Base-by-base conservation (phyloP, 2,113 vertebrate genomes). In the Urocolius indicus region DNA sequence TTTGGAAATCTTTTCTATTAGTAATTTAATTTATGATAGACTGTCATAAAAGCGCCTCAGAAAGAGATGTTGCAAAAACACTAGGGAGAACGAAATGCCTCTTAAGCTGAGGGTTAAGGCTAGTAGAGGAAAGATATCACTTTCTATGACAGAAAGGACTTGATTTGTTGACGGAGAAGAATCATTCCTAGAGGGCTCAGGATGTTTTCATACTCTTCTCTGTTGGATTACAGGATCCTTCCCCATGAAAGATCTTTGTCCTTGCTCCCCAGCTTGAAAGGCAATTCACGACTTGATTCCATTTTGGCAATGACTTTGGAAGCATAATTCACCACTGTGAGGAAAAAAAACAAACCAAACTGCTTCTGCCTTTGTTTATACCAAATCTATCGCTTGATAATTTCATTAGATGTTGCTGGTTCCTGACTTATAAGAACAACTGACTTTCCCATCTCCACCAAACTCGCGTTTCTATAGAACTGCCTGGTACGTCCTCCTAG, bases 401-500 rank as follows among this genome's bases (percentile, higher is more conserved):
- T 75, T 46, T 84, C 15, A 71, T 32, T 80, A 77, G 41, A 32
- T 61, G 8, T 30, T 91, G 52, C 43, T 69, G 23, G 21, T 15
- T 92, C 14, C 59, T 7, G 9, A 84, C 2, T 54, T 89, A 5
- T 13, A 66, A 49, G 24, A 66, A 10, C 11, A 80, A 62, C 17
- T 3, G 1, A 71, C 65, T 57, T 58, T 4, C 7, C 5, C 4
- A 18, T 88, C 24, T 72, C 45, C 23, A 57, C 26, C 23, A 61
- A 84, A 62, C 30, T 59, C n/a, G 13, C 24, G 27, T 36, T 67
- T 72, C 38, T 59, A 26, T 21, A 72, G 32, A 34, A 69, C 91
- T 80, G 22, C 17, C 19, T 69, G 1, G 0, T 15, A 32, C 1
- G 4, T 46, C 5, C 20, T 45, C 26, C 10, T 15, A 68, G 24